Percentiles rank a stretch among this genome's conserved stretches.
These are phyloP conservation scores for Herminia tarsipennalis DNA, from an alignment of 2,888 invertebrate species.

Conservation along the genomic window DNA sequence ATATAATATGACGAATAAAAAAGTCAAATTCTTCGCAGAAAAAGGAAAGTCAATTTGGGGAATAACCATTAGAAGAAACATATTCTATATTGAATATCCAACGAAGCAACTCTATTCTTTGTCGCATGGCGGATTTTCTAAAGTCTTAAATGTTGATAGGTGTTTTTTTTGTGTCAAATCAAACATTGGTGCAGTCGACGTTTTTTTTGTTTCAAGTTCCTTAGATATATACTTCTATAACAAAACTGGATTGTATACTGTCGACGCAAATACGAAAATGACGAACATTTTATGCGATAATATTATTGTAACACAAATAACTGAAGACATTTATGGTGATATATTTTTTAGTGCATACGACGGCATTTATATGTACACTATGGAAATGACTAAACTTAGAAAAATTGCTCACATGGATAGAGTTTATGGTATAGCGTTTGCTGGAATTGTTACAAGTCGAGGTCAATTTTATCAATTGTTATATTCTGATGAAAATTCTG, in stretches of 20 bases:
- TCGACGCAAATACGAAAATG: conserved; percentile 48
- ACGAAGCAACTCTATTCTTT: conserved; percentile 61
- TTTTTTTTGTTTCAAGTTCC: conserved; percentile 64
- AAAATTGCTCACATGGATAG: conserved; percentile 59
- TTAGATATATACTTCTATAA: conserved; percentile 69
- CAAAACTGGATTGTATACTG: conserved; percentile 73
- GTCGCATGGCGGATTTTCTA: conserved; percentile 60
- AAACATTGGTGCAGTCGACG: conserved; percentile 55
- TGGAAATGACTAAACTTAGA: conserved; percentile 57
- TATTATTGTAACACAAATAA: conserved; percentile 62
- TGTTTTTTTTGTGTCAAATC: conserved; percentile 26
- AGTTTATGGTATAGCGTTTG: conserved; percentile 69
- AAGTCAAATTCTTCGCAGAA: conserved; percentile 72
- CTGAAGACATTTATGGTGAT: conserved; percentile 70
- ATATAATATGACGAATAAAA: conserved; percentile 70
- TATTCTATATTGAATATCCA: conserved; percentile 77
- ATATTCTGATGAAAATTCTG: conserved; percentile 63
- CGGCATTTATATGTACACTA: conserved; percentile 15
- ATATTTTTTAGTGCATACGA: conserved; percentile 63
- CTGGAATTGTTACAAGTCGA: no score
- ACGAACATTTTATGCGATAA: conserved; percentile 59
- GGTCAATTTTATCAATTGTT: conserved; percentile 62
- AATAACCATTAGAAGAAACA: conserved; percentile 64
- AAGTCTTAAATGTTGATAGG: conserved; percentile 60
- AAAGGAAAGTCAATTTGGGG: conserved; percentile 73